These are phyloP conservation scores for Amphiprion clarkii DNA, from an alignment of 2,797 vertebrate genomes.

Conservation along the genomic window DNA sequence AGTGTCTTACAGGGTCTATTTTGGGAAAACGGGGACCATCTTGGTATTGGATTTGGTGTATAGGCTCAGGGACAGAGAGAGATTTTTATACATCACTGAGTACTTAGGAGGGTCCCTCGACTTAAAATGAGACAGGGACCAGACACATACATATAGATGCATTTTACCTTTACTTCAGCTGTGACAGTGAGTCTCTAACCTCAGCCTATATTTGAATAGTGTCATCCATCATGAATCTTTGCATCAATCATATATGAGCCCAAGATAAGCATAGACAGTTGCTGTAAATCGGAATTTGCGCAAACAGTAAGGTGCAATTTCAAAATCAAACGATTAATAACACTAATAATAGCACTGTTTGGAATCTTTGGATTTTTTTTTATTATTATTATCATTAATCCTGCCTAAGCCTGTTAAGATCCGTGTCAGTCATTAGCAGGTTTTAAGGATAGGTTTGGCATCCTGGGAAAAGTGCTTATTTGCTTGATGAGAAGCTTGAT, in stretches of 20 bases:
- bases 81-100: conserved; percentile 49
- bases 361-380: neutral
- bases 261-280: no score
- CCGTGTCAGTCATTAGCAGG: neutral
- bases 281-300: neutral
- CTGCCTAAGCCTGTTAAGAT: conserved; percentile 7
- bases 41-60: conserved; percentile 19
- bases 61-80: conserved; percentile 7
- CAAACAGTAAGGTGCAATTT: neutral
- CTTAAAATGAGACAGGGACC: conserved; percentile 45
- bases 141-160: conserved; percentile 7
- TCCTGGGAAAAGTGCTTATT: conserved; percentile 2
- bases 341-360: neutral
- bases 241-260: no score
- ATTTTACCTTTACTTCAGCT: conserved; percentile 5
- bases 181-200: neutral
- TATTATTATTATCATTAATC: neutral
- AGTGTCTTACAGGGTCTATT: conserved; percentile 27
- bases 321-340: neutral
- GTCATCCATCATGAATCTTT: no score
- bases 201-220: neutral
- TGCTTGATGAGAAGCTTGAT: neutral
- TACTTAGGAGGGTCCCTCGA: conserved; percentile 37
- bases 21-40: conserved; percentile 10
- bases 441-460: conserved; percentile 3